Evolutionary conservation across 2,888 invertebrate species (phyloP).

Genomic region (Onthophagus sagittarius): DNA sequence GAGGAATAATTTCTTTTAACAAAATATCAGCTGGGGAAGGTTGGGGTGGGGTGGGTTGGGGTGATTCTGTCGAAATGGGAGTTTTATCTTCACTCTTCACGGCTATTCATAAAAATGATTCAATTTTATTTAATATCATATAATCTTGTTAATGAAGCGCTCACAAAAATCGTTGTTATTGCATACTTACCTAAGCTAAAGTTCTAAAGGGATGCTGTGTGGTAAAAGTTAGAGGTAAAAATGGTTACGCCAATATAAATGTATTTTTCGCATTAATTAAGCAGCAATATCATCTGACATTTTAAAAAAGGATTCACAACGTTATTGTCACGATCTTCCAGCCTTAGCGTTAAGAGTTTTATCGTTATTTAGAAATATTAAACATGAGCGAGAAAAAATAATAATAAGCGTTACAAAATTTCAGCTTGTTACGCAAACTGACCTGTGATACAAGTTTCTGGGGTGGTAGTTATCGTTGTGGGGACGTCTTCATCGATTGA

Average conservation of each 20-base stretch:
- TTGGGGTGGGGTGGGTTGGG: slow-evolving; percentile 1
- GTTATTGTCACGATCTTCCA: slow-evolving; percentile 14
- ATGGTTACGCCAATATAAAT: background rate
- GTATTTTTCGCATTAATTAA: background rate
- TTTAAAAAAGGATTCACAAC: background rate
- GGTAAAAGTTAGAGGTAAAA: background rate
- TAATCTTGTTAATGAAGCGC: background rate
- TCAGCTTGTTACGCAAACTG: slow-evolving; percentile 10
- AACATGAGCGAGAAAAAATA: slow-evolving; percentile 5
- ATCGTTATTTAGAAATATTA: slow-evolving; percentile 2
- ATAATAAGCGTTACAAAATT: slow-evolving; percentile 13
- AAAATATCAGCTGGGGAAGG: background rate
- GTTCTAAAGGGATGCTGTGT: background rate
- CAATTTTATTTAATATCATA: background rate
- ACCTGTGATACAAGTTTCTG: slow-evolving; percentile 17
- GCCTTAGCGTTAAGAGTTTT: background rate
- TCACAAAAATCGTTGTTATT: background rate
- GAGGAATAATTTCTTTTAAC: background rate
- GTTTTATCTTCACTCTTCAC: background rate
- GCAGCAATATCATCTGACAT: background rate
- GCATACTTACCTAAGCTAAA: background rate
- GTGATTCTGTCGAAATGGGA: background rate
- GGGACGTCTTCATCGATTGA: slow-evolving; percentile 21
- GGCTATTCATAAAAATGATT: background rate
- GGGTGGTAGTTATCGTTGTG: slow-evolving; percentile 10